Conservation (phyloP, 2,888 invertebrate genomes). For the Caradrina clavipalpis region DNA sequence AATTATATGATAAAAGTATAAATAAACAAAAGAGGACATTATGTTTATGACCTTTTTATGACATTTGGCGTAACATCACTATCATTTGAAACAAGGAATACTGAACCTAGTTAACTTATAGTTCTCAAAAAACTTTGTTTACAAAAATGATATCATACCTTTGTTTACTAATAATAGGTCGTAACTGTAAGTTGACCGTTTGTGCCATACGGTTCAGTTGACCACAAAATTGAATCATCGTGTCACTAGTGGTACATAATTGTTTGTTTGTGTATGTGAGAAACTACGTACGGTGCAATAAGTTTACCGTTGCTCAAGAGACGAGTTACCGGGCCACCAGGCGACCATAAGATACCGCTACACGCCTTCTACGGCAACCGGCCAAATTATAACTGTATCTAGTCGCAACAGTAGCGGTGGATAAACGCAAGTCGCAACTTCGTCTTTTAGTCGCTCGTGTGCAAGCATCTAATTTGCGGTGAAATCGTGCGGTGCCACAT, state of each 20-base stretch:
- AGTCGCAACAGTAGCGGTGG: constrained; percentile 65
- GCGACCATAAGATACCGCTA: constrained; percentile 83
- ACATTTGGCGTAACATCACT: constrained; percentile 19
- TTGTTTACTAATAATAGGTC: constrained; percentile 49
- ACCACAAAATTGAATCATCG: constrained; percentile 66
- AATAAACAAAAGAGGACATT: constrained; percentile 52
- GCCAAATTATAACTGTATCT: constrained; percentile 87
- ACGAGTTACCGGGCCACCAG: constrained; percentile 77
- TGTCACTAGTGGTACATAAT: constrained; percentile 57
- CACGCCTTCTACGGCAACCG: constrained; percentile 77
- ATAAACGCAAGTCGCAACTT: constrained; percentile 67
- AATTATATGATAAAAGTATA: constrained; percentile 55
- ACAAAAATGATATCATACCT: constrained; percentile 47
- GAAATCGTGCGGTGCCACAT: constrained; percentile 75
- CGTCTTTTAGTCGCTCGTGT: constrained; percentile 70
- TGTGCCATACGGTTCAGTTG: constrained; percentile 48
- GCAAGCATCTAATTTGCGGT: constrained; percentile 76
- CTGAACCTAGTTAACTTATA: background rate
- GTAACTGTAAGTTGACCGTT: constrained; percentile 59
- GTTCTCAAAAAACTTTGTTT: constrained; percentile 42
- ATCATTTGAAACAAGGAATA: constrained; percentile 29
- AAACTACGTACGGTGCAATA: constrained; percentile 72
- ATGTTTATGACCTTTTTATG: constrained; percentile 46
- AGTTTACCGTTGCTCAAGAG: constrained; percentile 75
- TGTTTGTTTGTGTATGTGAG: constrained; percentile 64